Conservation (phyloP, 2,888 invertebrate genomes). For the Trissolcus brochymenae region DNA sequence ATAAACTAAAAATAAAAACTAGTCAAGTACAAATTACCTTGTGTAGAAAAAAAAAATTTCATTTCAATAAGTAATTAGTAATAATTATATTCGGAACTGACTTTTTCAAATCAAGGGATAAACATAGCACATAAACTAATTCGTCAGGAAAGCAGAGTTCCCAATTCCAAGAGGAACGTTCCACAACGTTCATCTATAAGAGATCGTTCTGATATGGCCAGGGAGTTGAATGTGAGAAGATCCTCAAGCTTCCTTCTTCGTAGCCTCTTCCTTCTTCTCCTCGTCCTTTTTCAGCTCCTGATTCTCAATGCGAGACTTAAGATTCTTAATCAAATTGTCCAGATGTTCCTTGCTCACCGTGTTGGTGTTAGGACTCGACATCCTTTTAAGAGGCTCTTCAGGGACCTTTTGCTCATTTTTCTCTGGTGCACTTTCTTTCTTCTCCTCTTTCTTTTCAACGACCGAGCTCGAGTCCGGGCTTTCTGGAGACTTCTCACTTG, state of each 20-base stretch:
- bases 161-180: too few relatives aligned
- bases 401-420: conserved; percentile 64
- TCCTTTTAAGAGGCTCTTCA: conserved; percentile 63
- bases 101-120: too few relatives aligned
- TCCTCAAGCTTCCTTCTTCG: not conserved
- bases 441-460: conserved; percentile 58
- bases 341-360: conserved; percentile 64
- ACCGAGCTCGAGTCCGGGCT: conserved; percentile 70
- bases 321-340: conserved; percentile 65
- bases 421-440: conserved; percentile 49
- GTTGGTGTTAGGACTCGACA: conserved; percentile 60
- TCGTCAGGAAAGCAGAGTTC: too few relatives aligned
- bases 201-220: too few relatives aligned
- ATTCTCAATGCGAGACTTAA: conserved; percentile 61
- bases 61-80: too few relatives aligned
- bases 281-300: not conserved
- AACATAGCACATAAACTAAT: too few relatives aligned
- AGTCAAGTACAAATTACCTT: too few relatives aligned
- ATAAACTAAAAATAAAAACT: too few relatives aligned
- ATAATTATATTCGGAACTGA: too few relatives aligned
- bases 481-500: conserved; percentile 66
- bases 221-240: not conserved
- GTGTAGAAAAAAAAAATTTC: too few relatives aligned
- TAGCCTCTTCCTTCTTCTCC: not conserved
- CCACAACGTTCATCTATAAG: too few relatives aligned